Evolutionary conservation across 2,113 vertebrate species (phyloP), one percentile per base, ranked within the genome.

Genomic region (Chloebia gouldiae): DNA sequence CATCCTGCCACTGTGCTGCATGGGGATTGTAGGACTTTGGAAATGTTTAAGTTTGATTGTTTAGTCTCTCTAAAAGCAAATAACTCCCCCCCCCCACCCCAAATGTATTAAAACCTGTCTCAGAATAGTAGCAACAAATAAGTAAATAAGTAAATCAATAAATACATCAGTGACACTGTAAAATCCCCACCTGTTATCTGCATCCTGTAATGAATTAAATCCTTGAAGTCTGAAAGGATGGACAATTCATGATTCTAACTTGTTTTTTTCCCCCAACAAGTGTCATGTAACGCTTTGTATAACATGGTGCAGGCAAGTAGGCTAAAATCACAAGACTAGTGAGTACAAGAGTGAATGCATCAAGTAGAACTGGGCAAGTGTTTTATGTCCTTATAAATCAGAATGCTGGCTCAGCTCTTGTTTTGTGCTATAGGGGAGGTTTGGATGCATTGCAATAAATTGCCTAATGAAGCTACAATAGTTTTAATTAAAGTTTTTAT

Each of bases 41-140:
- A 63, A 77, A 77, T 37, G 15, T 22, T 66, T 44, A 82, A 79
- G 4, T 21, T n/a, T 88, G 8, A 2, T 82, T 88, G 10, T 15
- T 87, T 66, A 47, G 8, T 73, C n/a, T 72, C 15, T 77, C 54
- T 63, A 54, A 66, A 15, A 77, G 25, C 35, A 81, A 86, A 63
- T 53, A 13, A 25, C 10, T 0, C 2, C 4, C 4, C 6, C 37
- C 13, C 0, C 2, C 4, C 4, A 9, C 39, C 39, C 13, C 0
- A 80, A 56, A 40, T 12, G 1, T 27, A 28, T 30, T 78, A 66
- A 25, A 77, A 85, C 44, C 8, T 50, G 4, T 8, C 33, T 80
- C 30, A 91, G 50, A 92, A 60, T 21, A 42, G 28, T 44, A 31
- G 19, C 14, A 69, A 79, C 6, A 33, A 6, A 11, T 37, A 75